Base-by-base conservation (phyloP, 2,888 invertebrate genomes). In the Hedya salicella region DNA sequence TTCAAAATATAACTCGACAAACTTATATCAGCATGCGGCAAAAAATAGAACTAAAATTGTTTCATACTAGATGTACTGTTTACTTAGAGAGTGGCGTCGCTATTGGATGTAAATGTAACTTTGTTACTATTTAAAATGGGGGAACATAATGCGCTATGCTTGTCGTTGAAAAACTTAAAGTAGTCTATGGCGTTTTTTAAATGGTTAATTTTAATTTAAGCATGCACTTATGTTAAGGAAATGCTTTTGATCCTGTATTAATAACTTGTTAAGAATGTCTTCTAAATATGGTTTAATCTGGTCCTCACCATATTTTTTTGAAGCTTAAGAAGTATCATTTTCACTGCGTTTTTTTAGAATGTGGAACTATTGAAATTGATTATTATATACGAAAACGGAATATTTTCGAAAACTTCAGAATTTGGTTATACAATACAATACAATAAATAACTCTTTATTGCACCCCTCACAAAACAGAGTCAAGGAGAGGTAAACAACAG, bases 71-170 rank as follows among this genome's bases (percentile, higher is more conserved):
- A 8, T 40, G 13, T 13, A 19, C 2, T n/a, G n/a, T 4, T 6
- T 50, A 3, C 4, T n/a, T 19, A 1, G 44, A 39, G 6, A 14
- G 13, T 39, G 25, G 46, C 65, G 59, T 46, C 25, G 11, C n/a
- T 14, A 1, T 25, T 17, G n/a, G 2, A 11, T 19, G 65, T 36
- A 65, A 52, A 46, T 5, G 14, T 19, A 53, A 39, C 0, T 46
- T 60, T 21, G 65, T 53, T 21, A 39, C 17, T 19, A 44, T 44
- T 25, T 59, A 25, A 59, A 65, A 66, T 76, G 75, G 75, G 78
- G 75, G 70, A 69, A 72, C 73, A 78, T 80, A 81, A 81, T 81
- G 80, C 75, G 73, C 78, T 80, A 79, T 76, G 73, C 78, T 76
- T 81, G 80, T 79, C 77, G 75, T 73, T 77, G 74, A 71, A 75